phyloP scores from a whole-genome alignment of 92 coral and sea anemone genomes.

The Muricea muricata region DNA sequence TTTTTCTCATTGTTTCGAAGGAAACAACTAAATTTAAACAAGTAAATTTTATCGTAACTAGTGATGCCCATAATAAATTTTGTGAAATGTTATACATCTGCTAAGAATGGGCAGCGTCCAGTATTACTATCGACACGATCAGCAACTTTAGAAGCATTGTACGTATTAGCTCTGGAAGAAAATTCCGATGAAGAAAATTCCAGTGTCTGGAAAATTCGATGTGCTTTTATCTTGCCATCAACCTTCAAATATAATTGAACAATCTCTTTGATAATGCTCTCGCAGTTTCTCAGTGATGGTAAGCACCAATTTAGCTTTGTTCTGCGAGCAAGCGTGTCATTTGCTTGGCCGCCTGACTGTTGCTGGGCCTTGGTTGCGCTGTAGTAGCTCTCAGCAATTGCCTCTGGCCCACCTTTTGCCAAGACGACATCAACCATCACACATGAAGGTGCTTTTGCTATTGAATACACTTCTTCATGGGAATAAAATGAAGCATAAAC shows the following conservation, averaged over 20 bases:
- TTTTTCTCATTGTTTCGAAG: no score
- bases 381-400: constrained; percentile 2
- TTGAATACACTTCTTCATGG: neutral
- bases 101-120: constrained; percentile 41
- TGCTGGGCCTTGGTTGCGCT: constrained; percentile 6
- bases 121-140: constrained; percentile 34
- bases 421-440: neutral
- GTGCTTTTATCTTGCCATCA: neutral
- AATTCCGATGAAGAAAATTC: neutral
- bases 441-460: constrained; percentile 6
- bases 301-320: constrained; percentile 22
- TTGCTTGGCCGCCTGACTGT: constrained; percentile 1
- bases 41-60: no score
- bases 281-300: constrained; percentile 10
- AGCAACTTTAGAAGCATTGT: constrained; percentile 31
- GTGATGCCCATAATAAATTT: no score
- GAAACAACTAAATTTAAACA: no score
- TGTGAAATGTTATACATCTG: constrained; percentile 4
- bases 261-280: neutral
- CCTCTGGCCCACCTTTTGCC: constrained; percentile 5
- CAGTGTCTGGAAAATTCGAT: no score
- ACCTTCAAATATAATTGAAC: neutral
- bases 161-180: neutral
- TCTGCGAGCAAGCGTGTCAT: constrained; percentile 5
- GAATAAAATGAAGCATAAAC: constrained; percentile 10